These are phyloP conservation scores for Leptestheria dahalacensis DNA, from an alignment of 1,140 invertebrate genomes.

Conservation along the genomic window DNA sequence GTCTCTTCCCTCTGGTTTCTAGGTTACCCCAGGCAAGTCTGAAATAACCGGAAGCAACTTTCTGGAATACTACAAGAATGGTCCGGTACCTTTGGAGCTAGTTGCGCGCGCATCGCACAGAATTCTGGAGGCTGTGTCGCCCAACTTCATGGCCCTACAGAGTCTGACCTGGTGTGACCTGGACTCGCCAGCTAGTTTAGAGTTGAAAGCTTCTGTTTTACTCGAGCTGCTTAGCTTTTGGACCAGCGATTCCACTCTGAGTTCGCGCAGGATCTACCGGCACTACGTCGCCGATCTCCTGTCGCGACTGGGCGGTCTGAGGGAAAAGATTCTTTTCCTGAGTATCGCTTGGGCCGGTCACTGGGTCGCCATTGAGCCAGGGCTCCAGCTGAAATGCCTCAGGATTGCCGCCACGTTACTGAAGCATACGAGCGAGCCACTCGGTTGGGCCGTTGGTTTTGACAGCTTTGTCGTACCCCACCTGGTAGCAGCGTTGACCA, in stretches of 20 bases:
- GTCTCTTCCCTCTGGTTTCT: no score
- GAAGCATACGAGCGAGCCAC: not conserved
- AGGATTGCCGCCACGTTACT: not conserved
- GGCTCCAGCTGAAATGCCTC: not conserved
- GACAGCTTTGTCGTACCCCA: not conserved
- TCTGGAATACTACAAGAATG: no score
- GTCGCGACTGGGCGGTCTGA: not conserved
- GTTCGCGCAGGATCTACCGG: not conserved
- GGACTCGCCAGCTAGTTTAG: not conserved
- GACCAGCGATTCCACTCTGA: not conserved
- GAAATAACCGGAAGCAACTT: no score
- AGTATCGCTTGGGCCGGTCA: constrained; percentile 1
- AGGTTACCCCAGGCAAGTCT: no score
- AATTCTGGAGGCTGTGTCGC: no score
- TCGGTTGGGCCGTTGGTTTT: not conserved
- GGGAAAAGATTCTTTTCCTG: not conserved
- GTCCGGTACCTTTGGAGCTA: no score
- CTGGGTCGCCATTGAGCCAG: not conserved
- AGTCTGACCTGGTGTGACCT: not conserved
- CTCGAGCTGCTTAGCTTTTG: not conserved
- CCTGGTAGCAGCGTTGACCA: not conserved
- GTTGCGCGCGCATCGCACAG: no score
- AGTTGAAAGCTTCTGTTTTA: not conserved
- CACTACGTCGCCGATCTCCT: not conserved
- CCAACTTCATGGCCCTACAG: no score